A percentile compares a stretch with the other conserved stretches of the same genome.
Conservation (phyloP, 2,113 vertebrate genomes). For the Lasiurus cinereus region DNA sequence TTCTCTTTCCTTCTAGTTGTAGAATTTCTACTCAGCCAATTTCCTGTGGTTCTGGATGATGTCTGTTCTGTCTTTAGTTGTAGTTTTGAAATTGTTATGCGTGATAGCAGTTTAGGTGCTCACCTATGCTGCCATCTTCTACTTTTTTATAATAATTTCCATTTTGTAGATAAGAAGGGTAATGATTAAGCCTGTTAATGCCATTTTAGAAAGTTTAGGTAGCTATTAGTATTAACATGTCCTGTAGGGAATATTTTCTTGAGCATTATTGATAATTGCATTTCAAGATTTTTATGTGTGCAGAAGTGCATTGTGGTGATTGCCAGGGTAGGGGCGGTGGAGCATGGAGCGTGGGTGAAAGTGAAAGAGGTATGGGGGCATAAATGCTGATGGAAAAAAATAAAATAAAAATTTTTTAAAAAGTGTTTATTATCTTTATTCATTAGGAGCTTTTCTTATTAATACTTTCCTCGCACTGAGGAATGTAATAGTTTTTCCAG, state of each 20-base stretch:
- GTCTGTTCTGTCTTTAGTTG: too few species aligned
- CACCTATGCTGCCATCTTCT: background rate
- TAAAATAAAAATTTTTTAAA: background rate
- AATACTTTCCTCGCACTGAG: background rate
- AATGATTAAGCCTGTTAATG: background rate
- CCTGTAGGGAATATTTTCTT: slow-evolving; percentile 29
- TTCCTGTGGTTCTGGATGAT: too few species aligned
- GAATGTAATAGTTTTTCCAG: slow-evolving; percentile 23
- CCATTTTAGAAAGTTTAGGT: slow-evolving; percentile 11
- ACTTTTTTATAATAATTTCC: slow-evolving; percentile 1
- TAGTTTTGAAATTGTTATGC: too few species aligned
- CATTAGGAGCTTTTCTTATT: slow-evolving; percentile 22
- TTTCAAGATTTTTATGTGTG: background rate
- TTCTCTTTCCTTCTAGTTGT: too few species aligned
- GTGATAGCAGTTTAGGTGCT: too few species aligned
- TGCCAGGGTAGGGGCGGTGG: background rate
- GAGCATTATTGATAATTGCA: background rate
- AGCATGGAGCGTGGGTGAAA: background rate
- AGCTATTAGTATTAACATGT: background rate
- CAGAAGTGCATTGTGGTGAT: background rate
- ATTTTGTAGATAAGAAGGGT: background rate
- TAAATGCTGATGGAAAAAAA: background rate
- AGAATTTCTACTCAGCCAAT: too few species aligned
- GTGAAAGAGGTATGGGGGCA: background rate
- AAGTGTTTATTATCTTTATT: background rate